Evolutionary conservation across 2,797 vertebrate genomes (phyloP).

Genomic region (Crypturellus tataupa): DNA sequence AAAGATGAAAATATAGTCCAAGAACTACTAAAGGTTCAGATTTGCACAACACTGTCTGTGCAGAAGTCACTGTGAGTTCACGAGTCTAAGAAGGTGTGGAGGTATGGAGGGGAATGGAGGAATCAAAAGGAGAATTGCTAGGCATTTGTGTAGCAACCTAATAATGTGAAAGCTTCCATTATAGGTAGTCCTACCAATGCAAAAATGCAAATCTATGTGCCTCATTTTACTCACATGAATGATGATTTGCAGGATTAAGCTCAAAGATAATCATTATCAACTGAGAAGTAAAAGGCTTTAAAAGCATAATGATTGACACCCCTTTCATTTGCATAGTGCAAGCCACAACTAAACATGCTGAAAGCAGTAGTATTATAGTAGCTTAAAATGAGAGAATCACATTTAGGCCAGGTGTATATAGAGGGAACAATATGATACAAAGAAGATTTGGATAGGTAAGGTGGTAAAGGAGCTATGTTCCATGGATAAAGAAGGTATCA

Average conservation of each 20-base stretch:
- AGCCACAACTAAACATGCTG: background rate
- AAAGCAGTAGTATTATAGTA: background rate
- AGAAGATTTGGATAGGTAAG: background rate
- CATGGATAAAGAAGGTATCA: background rate
- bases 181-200: background rate
- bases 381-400: background rate
- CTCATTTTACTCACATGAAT: conserved; percentile 10
- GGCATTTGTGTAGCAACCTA: background rate
- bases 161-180: background rate
- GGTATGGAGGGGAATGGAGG: background rate
- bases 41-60: background rate
- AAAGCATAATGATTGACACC: conserved; percentile 20
- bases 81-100: background rate
- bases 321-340: background rate
- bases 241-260: background rate
- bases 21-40: background rate
- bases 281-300: background rate
- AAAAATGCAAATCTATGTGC: background rate
- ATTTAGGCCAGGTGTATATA: background rate
- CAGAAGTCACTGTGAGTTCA: background rate
- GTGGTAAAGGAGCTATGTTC: background rate
- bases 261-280: background rate
- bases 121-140: background rate
- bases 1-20: background rate
- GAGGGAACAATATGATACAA: background rate